These are phyloP conservation scores for Triops longicaudatus DNA, from an alignment of 1,140 invertebrate genomes.

Conservation along the genomic window DNA sequence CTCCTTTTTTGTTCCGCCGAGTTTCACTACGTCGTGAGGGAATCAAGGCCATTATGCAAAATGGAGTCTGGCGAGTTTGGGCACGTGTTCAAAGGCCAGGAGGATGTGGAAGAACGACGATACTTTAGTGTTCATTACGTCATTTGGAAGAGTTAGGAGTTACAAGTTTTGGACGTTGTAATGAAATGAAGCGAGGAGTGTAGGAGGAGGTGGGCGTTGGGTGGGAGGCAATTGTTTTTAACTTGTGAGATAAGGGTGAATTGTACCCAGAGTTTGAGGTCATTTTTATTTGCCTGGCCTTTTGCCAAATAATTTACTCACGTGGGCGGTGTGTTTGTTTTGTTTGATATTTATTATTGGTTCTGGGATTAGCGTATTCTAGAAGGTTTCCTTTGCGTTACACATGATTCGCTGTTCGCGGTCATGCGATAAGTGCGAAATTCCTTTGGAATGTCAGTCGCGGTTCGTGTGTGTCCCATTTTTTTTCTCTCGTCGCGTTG, in stretches of 20 bases:
- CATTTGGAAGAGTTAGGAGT: too few species aligned
- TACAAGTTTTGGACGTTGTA: background rate
- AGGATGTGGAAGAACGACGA: background rate
- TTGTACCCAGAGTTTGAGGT: background rate
- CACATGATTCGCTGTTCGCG: background rate
- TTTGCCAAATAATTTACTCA: background rate
- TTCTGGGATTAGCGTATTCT: background rate
- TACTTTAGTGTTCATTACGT: too few species aligned
- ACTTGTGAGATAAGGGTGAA: background rate
- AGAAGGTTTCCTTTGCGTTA: too few species aligned
- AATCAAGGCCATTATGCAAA: conserved; percentile 8
- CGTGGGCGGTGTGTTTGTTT: conserved; percentile 5
- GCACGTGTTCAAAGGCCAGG: background rate
- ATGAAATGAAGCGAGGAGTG: background rate
- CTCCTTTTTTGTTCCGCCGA: background rate
- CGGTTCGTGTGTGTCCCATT: too few species aligned
- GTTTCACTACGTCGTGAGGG: background rate
- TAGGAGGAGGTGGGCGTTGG: background rate
- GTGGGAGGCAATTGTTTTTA: too few species aligned
- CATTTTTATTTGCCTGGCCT: background rate
- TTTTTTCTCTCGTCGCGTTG: too few species aligned
- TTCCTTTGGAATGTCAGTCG: too few species aligned
- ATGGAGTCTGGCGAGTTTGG: background rate
- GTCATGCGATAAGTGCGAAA: too few species aligned
- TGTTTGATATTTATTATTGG: background rate